Evolutionary conservation across 2,113 vertebrate genomes (phyloP).

Genomic region (Mellivora capensis): DNA sequence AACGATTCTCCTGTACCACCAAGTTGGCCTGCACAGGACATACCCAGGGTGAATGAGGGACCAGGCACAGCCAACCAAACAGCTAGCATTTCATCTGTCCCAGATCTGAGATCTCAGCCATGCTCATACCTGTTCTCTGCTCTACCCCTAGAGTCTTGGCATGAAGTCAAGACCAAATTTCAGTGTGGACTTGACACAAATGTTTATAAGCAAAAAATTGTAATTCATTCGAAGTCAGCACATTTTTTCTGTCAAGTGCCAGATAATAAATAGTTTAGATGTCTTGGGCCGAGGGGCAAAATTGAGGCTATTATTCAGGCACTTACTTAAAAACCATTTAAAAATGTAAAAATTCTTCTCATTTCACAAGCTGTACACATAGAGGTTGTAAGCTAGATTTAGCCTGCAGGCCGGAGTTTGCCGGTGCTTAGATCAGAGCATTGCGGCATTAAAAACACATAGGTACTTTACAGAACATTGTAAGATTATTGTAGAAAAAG

Average conservation of each 20-base stretch:
- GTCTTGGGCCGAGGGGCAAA: background rate
- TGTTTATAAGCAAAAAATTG: background rate
- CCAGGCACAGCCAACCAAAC: background rate
- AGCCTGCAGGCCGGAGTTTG: background rate
- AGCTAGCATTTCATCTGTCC: fast-evolving
- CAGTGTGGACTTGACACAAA: background rate
- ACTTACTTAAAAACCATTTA: background rate
- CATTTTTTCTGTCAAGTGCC: background rate
- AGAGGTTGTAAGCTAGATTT: background rate
- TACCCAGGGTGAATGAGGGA: background rate
- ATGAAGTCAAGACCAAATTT: background rate
- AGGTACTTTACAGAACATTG: background rate
- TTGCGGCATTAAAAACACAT: background rate
- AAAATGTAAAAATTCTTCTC: background rate
- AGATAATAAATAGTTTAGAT: background rate
- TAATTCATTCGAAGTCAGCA: background rate
- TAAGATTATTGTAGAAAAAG: background rate
- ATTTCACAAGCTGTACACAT: background rate
- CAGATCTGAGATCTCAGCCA: background rate
- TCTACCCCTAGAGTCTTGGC: background rate
- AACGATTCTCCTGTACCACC: slow-evolving; percentile 87
- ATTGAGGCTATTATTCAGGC: background rate
- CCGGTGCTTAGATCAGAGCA: background rate
- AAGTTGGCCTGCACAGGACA: slow-evolving; percentile 85
- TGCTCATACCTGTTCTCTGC: fast-evolving